These are phyloP conservation scores for Prenolepis imparis DNA, from an alignment of 2,888 invertebrate genomes.

Conservation along the genomic window DNA sequence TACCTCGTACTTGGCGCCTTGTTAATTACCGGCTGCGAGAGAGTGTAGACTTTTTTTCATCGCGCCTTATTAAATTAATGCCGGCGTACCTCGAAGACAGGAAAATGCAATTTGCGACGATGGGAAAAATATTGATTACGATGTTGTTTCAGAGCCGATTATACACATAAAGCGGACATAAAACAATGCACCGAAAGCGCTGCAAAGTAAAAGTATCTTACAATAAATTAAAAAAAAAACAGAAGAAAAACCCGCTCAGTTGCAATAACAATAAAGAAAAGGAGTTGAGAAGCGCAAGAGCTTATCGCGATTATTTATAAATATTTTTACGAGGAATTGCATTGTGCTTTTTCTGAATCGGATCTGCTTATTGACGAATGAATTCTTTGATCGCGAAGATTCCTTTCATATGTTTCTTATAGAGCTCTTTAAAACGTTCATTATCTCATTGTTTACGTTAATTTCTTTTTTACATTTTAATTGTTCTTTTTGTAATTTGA, in stretches of 20 bases:
- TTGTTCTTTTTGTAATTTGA: too few relatives aligned
- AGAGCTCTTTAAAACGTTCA: too few relatives aligned
- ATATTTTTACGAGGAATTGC: too few relatives aligned
- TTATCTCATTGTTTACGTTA: too few relatives aligned
- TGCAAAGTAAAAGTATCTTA: not conserved
- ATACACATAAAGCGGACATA: not conserved
- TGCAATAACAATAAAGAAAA: not conserved
- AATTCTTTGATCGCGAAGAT: too few relatives aligned
- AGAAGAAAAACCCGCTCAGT: not conserved
- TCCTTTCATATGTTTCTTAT: too few relatives aligned
- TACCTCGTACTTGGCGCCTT: slow-evolving; percentile 56
- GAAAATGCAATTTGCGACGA: slow-evolving; percentile 34
- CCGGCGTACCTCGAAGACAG: slow-evolving; percentile 27
- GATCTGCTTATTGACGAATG: too few relatives aligned
- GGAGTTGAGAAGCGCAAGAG: not conserved
- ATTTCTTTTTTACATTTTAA: too few relatives aligned
- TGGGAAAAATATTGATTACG: slow-evolving; percentile 54
- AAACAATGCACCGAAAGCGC: not conserved
- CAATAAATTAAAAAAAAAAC: not conserved
- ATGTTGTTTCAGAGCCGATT: slow-evolving; percentile 11
- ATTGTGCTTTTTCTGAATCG: too few relatives aligned
- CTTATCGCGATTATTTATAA: not conserved
- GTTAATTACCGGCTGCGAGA: slow-evolving; percentile 64
- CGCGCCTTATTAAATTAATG: slow-evolving; percentile 65
- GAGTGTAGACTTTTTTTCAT: slow-evolving; percentile 41